These are phyloP conservation scores for Henricia sp. DNA, from an alignment of 53 echinoderm and acorn worm genomes.

Conservation along the genomic window DNA sequence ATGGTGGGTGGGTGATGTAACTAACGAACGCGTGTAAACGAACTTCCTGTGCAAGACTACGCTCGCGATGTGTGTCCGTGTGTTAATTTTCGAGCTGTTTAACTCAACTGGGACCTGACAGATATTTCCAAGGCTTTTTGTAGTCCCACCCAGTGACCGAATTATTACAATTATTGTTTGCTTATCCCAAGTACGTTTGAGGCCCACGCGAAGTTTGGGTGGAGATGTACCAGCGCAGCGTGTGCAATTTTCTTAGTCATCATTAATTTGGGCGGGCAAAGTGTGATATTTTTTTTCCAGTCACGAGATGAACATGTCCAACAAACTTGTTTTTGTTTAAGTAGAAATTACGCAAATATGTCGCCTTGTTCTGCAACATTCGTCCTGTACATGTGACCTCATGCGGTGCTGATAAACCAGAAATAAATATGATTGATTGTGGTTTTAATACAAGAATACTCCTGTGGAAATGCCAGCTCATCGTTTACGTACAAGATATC, in stretches of 20 bases:
- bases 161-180: neutral
- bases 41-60: no score
- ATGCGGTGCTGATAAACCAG: neutral
- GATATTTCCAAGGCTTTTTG: no score
- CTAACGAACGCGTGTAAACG: no score
- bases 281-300: no score
- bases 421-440: slow-evolving; percentile 1
- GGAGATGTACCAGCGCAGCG: neutral
- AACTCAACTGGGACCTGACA: no score
- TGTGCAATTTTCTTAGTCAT: slow-evolving; percentile 16
- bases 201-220: slow-evolving; percentile 11
- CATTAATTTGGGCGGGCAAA: no score
- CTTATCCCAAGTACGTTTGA: neutral
- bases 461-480: neutral
- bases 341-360: slow-evolving; percentile 17
- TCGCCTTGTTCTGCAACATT: neutral
- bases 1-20: no score
- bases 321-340: no score
- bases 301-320: no score
- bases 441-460: neutral
- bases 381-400: neutral
- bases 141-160: slow-evolving; percentile 3
- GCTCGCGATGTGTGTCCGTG: no score
- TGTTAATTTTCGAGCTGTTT: no score
- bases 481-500: neutral